Evolutionary conservation across 2,113 vertebrate species (phyloP).

Genomic region (Ceyx margarethae): DNA sequence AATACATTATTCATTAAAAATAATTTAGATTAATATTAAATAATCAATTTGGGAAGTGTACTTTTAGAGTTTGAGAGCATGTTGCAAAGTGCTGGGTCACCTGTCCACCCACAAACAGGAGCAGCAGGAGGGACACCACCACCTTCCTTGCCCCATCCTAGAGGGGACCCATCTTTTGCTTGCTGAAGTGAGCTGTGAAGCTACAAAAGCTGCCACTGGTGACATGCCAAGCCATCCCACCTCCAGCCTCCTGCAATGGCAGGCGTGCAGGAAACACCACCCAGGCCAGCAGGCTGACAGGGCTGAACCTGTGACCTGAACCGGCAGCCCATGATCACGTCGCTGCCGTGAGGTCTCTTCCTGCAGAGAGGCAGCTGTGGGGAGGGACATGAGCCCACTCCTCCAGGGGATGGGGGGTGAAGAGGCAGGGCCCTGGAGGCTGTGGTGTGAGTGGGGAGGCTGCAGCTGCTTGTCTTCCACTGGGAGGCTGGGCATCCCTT

Average conservation of each 20-base stretch:
- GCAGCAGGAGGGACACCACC: neutral
- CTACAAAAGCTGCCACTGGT: neutral
- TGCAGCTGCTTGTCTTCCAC: neutral
- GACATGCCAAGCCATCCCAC: accelerated
- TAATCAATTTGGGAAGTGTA: neutral
- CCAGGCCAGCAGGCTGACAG: accelerated
- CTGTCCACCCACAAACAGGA: neutral
- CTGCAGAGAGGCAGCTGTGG: neutral
- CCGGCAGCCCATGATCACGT: neutral
- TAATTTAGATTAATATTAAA: neutral
- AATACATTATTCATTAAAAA: neutral
- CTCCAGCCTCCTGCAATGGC: neutral
- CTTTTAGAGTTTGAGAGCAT: neutral
- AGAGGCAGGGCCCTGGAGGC: neutral
- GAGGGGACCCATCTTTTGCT: accelerated
- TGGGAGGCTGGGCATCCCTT: accelerated
- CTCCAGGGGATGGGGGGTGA: accelerated
- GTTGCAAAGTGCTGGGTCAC: neutral
- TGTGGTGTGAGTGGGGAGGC: neutral
- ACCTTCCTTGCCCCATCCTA: neutral
- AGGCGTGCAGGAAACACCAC: neutral
- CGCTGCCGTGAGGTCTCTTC: accelerated
- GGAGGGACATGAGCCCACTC: neutral
- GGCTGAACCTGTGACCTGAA: neutral
- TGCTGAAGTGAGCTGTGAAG: neutral